A percentile compares a stretch with the other conserved stretches of the same genome.
phyloP scores from a whole-genome alignment of 2,797 vertebrate species.

The Enoplosus armatus region DNA sequence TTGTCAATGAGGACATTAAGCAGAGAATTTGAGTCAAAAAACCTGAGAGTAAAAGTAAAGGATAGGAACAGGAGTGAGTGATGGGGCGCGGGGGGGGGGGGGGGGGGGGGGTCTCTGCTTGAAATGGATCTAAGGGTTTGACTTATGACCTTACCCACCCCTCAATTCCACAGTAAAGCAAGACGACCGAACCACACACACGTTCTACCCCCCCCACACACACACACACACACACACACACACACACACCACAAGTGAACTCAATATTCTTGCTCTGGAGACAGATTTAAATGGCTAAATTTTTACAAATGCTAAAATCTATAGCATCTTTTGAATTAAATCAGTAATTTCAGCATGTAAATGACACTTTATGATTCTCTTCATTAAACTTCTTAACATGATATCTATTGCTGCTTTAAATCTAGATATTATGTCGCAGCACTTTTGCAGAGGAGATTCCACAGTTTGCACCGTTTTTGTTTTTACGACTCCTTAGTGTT shows the following conservation, averaged over 20 bases:
- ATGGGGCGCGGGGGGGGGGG: neutral
- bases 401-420: neutral
- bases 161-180: constrained; percentile 43
- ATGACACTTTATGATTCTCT: neutral
- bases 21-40: constrained; percentile 16
- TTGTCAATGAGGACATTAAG: neutral
- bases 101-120: constrained; percentile 13
- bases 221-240: no score
- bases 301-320: no score
- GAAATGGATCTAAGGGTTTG: constrained; percentile 60
- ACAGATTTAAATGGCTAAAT: no score
- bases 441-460: constrained; percentile 7
- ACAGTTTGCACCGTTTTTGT: neutral
- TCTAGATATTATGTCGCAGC: neutral
- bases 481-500: constrained; percentile 11
- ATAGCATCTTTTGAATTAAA: neutral
- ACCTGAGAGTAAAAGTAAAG: constrained; percentile 39
- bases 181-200: constrained; percentile 33
- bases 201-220: no score
- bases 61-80: constrained; percentile 33
- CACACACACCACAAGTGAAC: no score
- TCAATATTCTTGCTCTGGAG: no score
- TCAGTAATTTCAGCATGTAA: neutral
- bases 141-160: constrained; percentile 54
- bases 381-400: neutral